A percentile compares a stretch with the other conserved stretches of the same genome.
These are phyloP conservation scores for Notocelia uddmanniana DNA, from an alignment of 2,888 invertebrate genomes.

Conservation along the genomic window DNA sequence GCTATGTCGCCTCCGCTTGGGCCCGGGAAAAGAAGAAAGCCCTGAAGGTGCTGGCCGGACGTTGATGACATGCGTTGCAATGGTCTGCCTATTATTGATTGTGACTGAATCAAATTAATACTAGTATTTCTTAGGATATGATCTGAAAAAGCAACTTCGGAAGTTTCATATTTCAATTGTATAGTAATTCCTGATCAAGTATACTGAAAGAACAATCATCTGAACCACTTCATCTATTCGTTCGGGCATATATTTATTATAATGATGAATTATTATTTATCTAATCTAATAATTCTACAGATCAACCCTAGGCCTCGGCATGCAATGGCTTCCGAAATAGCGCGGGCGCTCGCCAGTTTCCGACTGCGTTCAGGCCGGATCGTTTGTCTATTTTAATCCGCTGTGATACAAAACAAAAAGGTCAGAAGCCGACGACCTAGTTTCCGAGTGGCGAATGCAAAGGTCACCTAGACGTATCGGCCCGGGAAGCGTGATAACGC, in stretches of 20 bases:
- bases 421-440: slow-evolving; percentile 82
- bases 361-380: slow-evolving; percentile 65
- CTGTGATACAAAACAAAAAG: slow-evolving; percentile 79
- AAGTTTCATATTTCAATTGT: neutral
- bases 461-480: slow-evolving; percentile 77
- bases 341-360: slow-evolving; percentile 57
- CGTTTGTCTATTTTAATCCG: slow-evolving; percentile 72
- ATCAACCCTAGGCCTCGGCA: slow-evolving; percentile 56
- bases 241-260: slow-evolving; percentile 15
- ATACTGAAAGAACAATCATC: neutral
- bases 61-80: no score
- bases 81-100: no score
- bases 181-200: neutral
- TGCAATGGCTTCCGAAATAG: slow-evolving; percentile 69
- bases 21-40: no score
- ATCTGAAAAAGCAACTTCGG: neutral
- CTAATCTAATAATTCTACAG: slow-evolving; percentile 48
- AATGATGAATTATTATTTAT: no score
- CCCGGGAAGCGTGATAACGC: slow-evolving; percentile 79
- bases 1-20: no score
- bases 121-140: neutral
- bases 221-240: neutral
- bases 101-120: neutral
- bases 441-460: slow-evolving; percentile 74
- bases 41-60: no score